Conservation (phyloP, 2,113 vertebrate genomes). For the Benitochromis conjunctus region DNA sequence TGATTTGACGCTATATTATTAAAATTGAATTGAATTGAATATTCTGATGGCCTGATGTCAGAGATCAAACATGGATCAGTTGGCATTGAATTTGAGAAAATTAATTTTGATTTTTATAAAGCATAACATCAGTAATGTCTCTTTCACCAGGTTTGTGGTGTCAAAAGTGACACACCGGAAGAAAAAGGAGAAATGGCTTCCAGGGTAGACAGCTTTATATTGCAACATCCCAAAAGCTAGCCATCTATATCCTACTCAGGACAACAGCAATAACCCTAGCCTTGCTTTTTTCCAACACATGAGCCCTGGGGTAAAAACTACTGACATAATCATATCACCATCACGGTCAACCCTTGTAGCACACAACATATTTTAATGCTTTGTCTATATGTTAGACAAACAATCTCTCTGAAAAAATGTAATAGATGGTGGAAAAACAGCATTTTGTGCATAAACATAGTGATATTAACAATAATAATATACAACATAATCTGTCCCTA, state of each 20-base stretch:
- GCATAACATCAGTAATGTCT: not conserved
- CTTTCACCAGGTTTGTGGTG: not conserved
- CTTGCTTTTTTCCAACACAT: not conserved
- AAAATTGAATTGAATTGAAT: no score
- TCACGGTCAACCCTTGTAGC: not conserved
- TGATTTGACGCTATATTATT: no score
- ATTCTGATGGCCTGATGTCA: not conserved
- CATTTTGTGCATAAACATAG: not conserved
- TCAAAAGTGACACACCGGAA: not conserved
- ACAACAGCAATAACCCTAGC: not conserved
- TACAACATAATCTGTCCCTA: not conserved
- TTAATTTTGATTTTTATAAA: not conserved
- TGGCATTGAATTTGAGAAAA: not conserved
- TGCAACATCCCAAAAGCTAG: not conserved
- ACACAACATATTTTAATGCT: not conserved
- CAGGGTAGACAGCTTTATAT: not conserved
- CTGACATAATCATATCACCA: not conserved
- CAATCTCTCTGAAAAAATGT: not conserved
- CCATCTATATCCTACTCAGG: not conserved
- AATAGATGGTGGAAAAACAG: not conserved
- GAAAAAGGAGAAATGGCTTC: not conserved
- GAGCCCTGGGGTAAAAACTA: not conserved
- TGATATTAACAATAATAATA: not conserved
- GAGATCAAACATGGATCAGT: not conserved
- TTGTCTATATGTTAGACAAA: not conserved